Evolutionary conservation across 2,888 invertebrate genomes (phyloP).

Genomic region (Pristionchus mayeri): DNA sequence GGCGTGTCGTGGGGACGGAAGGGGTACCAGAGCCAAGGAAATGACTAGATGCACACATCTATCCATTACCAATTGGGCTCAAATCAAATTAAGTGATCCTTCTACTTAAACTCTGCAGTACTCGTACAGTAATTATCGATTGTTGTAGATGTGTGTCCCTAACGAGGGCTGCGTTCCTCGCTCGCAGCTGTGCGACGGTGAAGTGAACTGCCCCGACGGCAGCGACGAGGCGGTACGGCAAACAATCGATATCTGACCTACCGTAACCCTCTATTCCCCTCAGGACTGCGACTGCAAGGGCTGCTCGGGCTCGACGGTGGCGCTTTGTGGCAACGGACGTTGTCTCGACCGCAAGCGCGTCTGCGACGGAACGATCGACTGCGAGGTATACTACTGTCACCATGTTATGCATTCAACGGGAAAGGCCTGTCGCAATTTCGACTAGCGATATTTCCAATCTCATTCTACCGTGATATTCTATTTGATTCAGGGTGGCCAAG

Average conservation of each 20-base stretch:
- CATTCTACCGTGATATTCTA: background rate
- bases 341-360: slow-evolving; percentile 63
- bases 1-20: background rate
- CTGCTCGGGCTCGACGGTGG: slow-evolving; percentile 64
- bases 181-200: slow-evolving; percentile 58
- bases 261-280: slow-evolving; percentile 24
- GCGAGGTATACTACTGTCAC: slow-evolving; percentile 51
- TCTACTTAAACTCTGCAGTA: background rate
- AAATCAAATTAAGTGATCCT: background rate
- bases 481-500: slow-evolving; percentile 62
- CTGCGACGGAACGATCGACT: slow-evolving; percentile 69
- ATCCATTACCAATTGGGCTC: background rate
- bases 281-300: slow-evolving; percentile 67
- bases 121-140: no score
- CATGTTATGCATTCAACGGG: background rate
- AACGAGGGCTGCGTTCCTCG: slow-evolving; percentile 50
- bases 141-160: slow-evolving; percentile 45
- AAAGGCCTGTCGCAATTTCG: background rate
- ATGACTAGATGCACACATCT: background rate
- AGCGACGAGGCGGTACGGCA: slow-evolving; percentile 56
- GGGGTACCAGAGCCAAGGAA: background rate
- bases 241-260: background rate
- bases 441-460: background rate
- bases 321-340: slow-evolving; percentile 66
- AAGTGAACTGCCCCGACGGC: slow-evolving; percentile 59